These are phyloP conservation scores for Labia minor DNA, from an alignment of 2,888 invertebrate genomes.

Conservation along the genomic window DNA sequence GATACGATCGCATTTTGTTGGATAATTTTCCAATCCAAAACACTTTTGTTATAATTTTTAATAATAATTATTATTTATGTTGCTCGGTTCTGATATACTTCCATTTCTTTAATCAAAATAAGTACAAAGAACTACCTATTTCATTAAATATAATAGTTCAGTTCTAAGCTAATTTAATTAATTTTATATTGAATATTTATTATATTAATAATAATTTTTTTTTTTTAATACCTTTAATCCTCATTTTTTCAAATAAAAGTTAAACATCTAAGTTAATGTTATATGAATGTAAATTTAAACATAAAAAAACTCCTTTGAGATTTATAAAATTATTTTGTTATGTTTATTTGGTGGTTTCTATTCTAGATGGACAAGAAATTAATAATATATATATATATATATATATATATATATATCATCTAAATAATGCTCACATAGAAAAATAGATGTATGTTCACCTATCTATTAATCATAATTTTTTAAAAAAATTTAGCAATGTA, in stretches of 20 bases:
- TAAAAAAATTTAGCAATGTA: no score
- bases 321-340: no score
- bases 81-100: background rate
- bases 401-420: no score
- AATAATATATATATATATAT: no score
- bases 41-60: background rate
- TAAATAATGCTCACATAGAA: no score
- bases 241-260: background rate
- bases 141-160: background rate
- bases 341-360: no score
- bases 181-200: background rate
- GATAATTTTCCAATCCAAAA: background rate
- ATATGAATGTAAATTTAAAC: background rate
- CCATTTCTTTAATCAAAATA: background rate
- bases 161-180: background rate
- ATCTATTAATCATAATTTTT: no score
- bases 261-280: background rate
- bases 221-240: background rate
- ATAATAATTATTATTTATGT: background rate
- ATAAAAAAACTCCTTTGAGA: background rate
- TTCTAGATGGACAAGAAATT: no score
- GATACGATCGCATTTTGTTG: background rate
- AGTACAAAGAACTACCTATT: slow-evolving; percentile 1
- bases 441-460: no score
- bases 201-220: background rate